Evolutionary conservation across 2,888 invertebrate species (phyloP).

Genomic region (Aspidapion aeneum): DNA sequence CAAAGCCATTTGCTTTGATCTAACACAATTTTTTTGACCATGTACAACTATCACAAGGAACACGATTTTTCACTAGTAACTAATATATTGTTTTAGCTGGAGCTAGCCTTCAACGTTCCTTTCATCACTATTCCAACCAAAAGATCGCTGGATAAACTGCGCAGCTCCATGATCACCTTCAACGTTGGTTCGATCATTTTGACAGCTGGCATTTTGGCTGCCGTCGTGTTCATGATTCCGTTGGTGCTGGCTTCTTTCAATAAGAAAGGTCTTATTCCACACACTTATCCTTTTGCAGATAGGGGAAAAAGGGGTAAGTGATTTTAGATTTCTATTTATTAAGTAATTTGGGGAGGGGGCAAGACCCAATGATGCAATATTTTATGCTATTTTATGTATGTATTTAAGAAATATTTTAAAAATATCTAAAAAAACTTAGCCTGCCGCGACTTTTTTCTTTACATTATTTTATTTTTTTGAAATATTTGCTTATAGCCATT

Average conservation of each 20-base stretch:
- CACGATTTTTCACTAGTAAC: too few relatives aligned
- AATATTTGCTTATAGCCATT: too few relatives aligned
- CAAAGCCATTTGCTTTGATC: too few relatives aligned
- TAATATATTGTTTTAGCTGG: conserved; percentile 61
- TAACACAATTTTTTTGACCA: too few relatives aligned
- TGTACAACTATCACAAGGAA: too few relatives aligned
- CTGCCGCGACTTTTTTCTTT: too few relatives aligned
- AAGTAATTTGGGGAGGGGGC: too few relatives aligned
- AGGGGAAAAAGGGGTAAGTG: conserved; percentile 18
- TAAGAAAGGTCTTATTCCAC: conserved; percentile 25
- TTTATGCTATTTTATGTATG: too few relatives aligned
- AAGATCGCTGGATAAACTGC: conserved; percentile 47
- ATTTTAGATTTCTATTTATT: neutral
- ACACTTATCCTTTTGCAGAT: conserved; percentile 10
- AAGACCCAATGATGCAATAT: too few relatives aligned
- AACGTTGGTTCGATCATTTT: conserved; percentile 59
- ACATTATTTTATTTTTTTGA: too few relatives aligned
- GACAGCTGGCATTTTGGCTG: conserved; percentile 55
- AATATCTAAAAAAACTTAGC: too few relatives aligned
- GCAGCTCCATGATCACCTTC: conserved; percentile 56
- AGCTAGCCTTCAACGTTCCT: conserved; percentile 63
- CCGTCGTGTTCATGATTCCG: conserved; percentile 56
- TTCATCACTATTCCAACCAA: conserved; percentile 65
- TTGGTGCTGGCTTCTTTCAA: conserved; percentile 40
- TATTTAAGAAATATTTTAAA: too few relatives aligned